Base-by-base conservation (phyloP, 2,888 invertebrate species). In the Siphlonurus alternatus region DNA sequence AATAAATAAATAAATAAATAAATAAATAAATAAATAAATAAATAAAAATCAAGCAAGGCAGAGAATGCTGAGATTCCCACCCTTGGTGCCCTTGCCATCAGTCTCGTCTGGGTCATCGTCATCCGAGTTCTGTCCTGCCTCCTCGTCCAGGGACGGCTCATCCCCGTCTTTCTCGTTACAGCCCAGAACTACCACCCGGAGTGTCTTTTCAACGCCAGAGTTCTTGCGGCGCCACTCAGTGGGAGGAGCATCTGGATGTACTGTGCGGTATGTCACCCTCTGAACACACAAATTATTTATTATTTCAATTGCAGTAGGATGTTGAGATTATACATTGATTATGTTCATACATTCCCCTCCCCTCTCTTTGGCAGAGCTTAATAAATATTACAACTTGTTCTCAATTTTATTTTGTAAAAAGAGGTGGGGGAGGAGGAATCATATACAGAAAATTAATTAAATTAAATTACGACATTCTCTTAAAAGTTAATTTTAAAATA, bases 241-340 rank as follows among this genome's bases (percentile, higher is more conserved):
- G 51, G 73, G 71, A 2, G 73, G 68, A 1, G 83, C 81, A 68
- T 83, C 73, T 19, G 85, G 84, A 73, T 81, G 82, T 15, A 83
- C 69, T 2, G 77, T 76, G 68, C 82, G 76, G 69, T 82, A 83
- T 0, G 80, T 78, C 24, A 81, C 71, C 68, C 73, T 70, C 78
- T 79, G 67, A 20, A 72, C 70, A 65, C 38, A 38, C 15, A 38
- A 5, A 38, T 38, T 10, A 38, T 38, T 10, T 38, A 38, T 15
- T 10, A 38, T 38, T 38, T 5, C 5, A 38, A 38, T 5, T 38
- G 38, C 38, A 38, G 38, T 5, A 38, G 5, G 38, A 38, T 10
- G 15, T 38, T 38, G 38, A 38, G 15, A 38, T 15, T 38, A n/a
- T n/a, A n/a, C n/a, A n/a, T n/a, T 38, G 38, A 38, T 38, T 38